A percentile compares a stretch with the other conserved stretches of the same genome.
phyloP scores from a whole-genome alignment of 2,113 vertebrate species.

The Bettongia penicillata region DNA sequence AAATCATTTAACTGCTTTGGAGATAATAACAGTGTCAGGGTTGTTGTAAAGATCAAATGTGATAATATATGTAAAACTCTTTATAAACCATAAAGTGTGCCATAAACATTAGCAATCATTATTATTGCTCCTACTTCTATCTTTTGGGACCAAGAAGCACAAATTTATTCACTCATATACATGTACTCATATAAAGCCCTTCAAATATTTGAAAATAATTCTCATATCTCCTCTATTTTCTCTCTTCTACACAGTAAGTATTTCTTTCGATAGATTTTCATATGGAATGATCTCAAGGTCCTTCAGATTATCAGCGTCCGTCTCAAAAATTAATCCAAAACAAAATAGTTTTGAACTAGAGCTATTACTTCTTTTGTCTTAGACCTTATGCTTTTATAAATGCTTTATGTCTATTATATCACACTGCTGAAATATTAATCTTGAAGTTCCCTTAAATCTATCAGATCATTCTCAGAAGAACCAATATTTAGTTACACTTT shows the following conservation, averaged over 20 bases:
- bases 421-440: neutral
- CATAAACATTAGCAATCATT: neutral
- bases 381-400: neutral
- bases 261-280: neutral
- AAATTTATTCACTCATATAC: neutral
- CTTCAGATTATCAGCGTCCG: neutral
- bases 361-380: neutral
- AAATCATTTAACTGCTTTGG: neutral
- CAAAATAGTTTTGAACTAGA: neutral
- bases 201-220: neutral
- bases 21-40: neutral
- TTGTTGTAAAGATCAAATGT: neutral
- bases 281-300: neutral
- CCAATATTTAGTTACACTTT: neutral
- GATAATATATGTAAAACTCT: neutral
- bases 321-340: neutral
- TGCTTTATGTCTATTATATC: neutral
- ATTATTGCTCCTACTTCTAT: neutral
- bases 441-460: neutral
- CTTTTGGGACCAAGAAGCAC: neutral
- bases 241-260: neutral
- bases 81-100: neutral
- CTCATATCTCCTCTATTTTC: neutral
- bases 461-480: neutral
- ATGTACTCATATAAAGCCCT: neutral